Evolutionary conservation across 2,888 invertebrate species (phyloP).

Genomic region (Lysandra bellargus): DNA sequence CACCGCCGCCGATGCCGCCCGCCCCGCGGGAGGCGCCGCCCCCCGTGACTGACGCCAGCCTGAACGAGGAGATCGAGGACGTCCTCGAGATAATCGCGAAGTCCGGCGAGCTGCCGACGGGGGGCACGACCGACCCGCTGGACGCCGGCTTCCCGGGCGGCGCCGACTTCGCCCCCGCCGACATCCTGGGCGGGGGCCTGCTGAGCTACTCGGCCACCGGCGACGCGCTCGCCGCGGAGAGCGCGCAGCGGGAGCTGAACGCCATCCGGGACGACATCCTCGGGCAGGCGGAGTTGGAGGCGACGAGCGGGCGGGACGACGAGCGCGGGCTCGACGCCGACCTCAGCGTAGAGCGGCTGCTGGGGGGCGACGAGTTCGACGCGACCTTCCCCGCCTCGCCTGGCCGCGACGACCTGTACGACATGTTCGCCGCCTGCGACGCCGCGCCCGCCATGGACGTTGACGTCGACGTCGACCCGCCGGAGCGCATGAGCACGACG

Average conservation of each 20-base stretch:
- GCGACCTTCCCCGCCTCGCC: constrained; percentile 58
- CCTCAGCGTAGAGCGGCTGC: constrained; percentile 48
- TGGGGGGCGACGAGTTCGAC: constrained; percentile 51
- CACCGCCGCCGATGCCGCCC: constrained; percentile 50
- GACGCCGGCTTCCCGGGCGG: constrained; percentile 52
- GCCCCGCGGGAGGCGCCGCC: constrained; percentile 49
- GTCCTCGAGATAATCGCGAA: constrained; percentile 96
- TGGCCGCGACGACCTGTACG: constrained; percentile 66
- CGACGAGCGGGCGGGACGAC: constrained; percentile 49
- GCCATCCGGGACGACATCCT: constrained; percentile 74
- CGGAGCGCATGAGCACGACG: constrained; percentile 65
- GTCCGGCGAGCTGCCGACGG: constrained; percentile 95
- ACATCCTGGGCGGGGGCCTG: constrained; percentile 63
- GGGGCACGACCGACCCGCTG: constrained; percentile 82
- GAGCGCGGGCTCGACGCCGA: constrained; percentile 52
- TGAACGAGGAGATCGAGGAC: constrained; percentile 88
- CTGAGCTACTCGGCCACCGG: constrained; percentile 57
- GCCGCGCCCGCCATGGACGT: constrained; percentile 42
- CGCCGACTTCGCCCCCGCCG: constrained; percentile 57
- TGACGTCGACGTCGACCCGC: constrained; percentile 56
- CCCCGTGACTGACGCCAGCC: constrained; percentile 78
- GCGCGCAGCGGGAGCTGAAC: constrained; percentile 67
- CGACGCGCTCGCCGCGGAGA: constrained; percentile 66
- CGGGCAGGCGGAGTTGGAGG: constrained; percentile 64
- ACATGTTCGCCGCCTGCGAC: constrained; percentile 59